phyloP scores from a whole-genome alignment of 2,888 invertebrate genomes.

The Tetropium fuscum region DNA sequence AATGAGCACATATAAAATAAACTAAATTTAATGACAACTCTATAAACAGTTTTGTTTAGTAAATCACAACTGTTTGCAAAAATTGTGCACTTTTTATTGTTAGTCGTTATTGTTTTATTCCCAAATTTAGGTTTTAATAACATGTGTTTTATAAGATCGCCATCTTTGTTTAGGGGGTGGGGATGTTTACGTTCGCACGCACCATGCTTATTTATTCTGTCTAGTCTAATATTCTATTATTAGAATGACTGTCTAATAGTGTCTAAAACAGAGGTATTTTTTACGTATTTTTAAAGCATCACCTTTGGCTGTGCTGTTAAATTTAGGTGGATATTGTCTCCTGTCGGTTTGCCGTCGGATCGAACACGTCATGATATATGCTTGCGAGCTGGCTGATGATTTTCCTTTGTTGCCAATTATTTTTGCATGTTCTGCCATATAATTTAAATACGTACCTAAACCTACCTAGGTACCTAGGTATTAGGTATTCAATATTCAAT shows the following conservation, averaged over 20 bases:
- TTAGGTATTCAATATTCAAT: no score
- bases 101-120: constrained; percentile 5
- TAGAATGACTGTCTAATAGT: constrained; percentile 12
- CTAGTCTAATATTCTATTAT: constrained; percentile 10
- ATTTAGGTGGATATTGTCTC: neutral
- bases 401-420: no score
- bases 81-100: neutral
- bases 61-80: neutral
- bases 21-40: neutral
- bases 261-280: neutral
- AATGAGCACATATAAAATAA: constrained; percentile 32
- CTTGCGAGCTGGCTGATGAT: no score
- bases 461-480: no score
- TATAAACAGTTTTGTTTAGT: neutral
- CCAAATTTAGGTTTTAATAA: constrained; percentile 17
- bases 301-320: no score
- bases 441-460: no score
- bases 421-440: no score
- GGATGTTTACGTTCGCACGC: constrained; percentile 53
- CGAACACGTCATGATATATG: no score
- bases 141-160: constrained; percentile 49
- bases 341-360: no score
- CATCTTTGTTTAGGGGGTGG: constrained; percentile 53
- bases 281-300: neutral
- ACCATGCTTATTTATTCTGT: constrained; percentile 24